Evolutionary conservation across 2,113 vertebrate genomes (phyloP), one percentile per base, ranked within the genome.

Genomic region (Hydrolagus affinis): DNA sequence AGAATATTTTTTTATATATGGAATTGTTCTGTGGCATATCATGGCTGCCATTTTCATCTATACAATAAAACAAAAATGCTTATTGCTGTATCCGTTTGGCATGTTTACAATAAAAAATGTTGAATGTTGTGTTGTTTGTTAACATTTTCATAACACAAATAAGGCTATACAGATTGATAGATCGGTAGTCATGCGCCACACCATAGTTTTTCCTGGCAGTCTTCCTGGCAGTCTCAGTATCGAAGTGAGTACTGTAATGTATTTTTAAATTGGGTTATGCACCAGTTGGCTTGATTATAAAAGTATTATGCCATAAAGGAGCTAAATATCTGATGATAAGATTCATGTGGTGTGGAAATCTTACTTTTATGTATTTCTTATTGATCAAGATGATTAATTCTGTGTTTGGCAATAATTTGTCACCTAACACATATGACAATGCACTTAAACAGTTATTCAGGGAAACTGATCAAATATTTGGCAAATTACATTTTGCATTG

Each of bases 81-180:
- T 66, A 28, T 8, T 30, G 60, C 15, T 75, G 73, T 75, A 57
- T 21, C 28, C 56, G 73, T 75, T 75, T 75, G 9, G 30, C 72
- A 74, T 32, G 44, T 44, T 44, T 74, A 73, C 71, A 73, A 11
- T 11, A 25, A 28, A 4, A 15, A 44, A 44, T 44, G 32, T 30
- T 44, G 73, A 83, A 83, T 83, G 78, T 28, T 83, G 62, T 25
- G 66, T 83, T 28, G 21, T 21, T 8, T 66, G 15, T 68, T 83
- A 44, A 15, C 14, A 21, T 83, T 64, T 83, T 83, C 9, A 83
- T 44, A 44, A 32, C 60, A 83, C 10, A 19, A 28, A 30, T 11
- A 28, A 66, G 15, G 14, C 60, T 32, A 11, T 15, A 66, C 62
- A 25, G 60, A 30, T 80, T 80, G 60, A 66, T 25, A 66, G 11